Evolutionary conservation across 2,888 invertebrate genomes (phyloP).

Genomic region (Nowickia ferox): DNA sequence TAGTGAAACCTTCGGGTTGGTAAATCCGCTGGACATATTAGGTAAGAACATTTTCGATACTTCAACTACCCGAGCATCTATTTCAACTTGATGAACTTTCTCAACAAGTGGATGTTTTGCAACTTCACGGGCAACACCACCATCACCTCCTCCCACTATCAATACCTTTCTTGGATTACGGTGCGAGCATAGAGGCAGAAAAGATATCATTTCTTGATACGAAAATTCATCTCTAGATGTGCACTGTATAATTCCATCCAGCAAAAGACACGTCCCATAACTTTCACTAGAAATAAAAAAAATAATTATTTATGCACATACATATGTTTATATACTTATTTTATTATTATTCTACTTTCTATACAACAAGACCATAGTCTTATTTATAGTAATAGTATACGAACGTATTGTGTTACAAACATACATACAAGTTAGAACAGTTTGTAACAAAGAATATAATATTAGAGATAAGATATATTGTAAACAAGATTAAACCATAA

Average conservation of each 20-base stretch:
- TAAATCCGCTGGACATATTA: constrained; percentile 94
- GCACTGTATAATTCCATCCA: constrained; percentile 98
- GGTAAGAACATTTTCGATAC: constrained; percentile 95
- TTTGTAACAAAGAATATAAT: too few species aligned
- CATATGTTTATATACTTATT: too few species aligned
- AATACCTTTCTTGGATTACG: constrained; percentile 94
- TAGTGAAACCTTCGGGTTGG: constrained; percentile 91
- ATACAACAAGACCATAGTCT: too few species aligned
- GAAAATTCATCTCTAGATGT: constrained; percentile 98
- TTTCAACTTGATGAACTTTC: constrained; percentile 95
- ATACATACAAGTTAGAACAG: too few species aligned
- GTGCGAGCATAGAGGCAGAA: constrained; percentile 95
- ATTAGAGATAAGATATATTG: too few species aligned
- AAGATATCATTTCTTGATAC: constrained; percentile 99
- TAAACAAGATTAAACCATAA: too few species aligned
- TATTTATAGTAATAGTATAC: too few species aligned
- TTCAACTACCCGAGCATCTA: constrained; percentile 95
- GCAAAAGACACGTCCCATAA: constrained; percentile 92
- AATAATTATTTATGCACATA: too few species aligned
- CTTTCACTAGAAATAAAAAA: constrained; percentile 77
- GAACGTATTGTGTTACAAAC: too few species aligned
- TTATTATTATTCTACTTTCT: too few species aligned
- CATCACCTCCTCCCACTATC: constrained; percentile 99
- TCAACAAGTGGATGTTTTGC: constrained; percentile 95
- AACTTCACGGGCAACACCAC: constrained; percentile 97